Percentiles rank a stretch among this genome's conserved stretches.
phyloP scores from a whole-genome alignment of 2,113 vertebrate species.

The Tichodroma muraria region DNA sequence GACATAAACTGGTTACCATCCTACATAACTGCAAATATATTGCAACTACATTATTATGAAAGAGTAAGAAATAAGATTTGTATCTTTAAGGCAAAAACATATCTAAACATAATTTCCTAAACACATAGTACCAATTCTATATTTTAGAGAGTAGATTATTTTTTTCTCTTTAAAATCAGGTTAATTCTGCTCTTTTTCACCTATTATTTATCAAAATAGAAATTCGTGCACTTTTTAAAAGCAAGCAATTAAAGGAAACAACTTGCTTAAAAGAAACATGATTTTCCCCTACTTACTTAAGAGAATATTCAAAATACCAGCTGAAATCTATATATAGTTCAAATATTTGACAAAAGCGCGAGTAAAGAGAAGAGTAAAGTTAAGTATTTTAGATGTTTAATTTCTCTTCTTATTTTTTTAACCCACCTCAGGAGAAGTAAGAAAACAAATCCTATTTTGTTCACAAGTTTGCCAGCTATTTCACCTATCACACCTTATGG shows the following conservation, averaged over 20 bases:
- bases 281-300: not conserved
- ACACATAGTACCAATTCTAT: not conserved
- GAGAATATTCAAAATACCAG: not conserved
- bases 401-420: not conserved
- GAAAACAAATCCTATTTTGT: not conserved
- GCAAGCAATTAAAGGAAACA: not conserved
- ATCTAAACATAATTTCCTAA: not conserved
- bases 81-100: not conserved
- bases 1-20: not conserved
- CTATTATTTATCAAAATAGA: not conserved
- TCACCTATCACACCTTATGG: not conserved
- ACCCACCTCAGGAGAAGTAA: not conserved
- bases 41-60: not conserved
- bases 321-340: not conserved
- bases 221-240: not conserved
- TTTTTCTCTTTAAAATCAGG: not conserved
- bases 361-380: not conserved
- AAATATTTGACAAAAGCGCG: not conserved
- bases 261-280: not conserved
- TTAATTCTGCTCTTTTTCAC: not conserved
- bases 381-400: not conserved
- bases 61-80: not conserved
- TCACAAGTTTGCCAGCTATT: not conserved
- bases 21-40: fast-evolving
- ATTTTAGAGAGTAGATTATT: not conserved